phyloP scores from a whole-genome alignment of 1,140 invertebrate species.

The Batillaria attramentaria region DNA sequence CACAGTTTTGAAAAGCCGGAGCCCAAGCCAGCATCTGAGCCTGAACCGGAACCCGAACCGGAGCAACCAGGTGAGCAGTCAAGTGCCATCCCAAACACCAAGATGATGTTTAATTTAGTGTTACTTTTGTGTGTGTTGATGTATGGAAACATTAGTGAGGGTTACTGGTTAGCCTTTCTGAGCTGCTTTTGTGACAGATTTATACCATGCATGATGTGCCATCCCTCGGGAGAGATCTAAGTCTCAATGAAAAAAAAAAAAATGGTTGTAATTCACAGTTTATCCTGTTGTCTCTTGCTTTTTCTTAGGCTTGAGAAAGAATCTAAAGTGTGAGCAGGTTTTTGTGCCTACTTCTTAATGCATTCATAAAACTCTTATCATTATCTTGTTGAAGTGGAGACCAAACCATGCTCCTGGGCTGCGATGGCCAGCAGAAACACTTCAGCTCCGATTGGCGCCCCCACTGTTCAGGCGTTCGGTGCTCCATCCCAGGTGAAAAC shows the following conservation, averaged over 20 bases:
- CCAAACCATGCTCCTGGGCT: conserved; percentile 67
- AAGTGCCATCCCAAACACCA: too few species aligned
- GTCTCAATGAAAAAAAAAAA: background rate
- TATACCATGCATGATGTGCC: too few species aligned
- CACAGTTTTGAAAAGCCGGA: conserved; percentile 33
- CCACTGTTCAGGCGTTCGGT: conserved; percentile 30
- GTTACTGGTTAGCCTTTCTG: too few species aligned
- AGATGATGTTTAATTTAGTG: too few species aligned
- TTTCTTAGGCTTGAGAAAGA: background rate
- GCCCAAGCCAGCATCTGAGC: conserved; percentile 30
- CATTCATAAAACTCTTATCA: background rate
- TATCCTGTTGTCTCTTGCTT: background rate
- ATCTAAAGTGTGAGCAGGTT: background rate
- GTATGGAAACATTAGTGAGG: too few species aligned
- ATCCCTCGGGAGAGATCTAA: too few species aligned
- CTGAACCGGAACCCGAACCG: conserved; percentile 35
- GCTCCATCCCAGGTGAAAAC: conserved; percentile 32
- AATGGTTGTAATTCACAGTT: background rate
- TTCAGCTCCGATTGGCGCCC: background rate
- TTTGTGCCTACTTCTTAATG: background rate
- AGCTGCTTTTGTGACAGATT: too few species aligned
- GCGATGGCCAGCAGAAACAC: conserved; percentile 65
- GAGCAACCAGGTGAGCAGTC: too few species aligned
- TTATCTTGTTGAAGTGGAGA: too few species aligned
- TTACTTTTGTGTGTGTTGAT: too few species aligned